A percentile compares a stretch with the other conserved stretches of the same genome.
Evolutionary conservation across 2,888 invertebrate genomes (phyloP).

Genomic region (Harpagoxenus sublaevis): DNA sequence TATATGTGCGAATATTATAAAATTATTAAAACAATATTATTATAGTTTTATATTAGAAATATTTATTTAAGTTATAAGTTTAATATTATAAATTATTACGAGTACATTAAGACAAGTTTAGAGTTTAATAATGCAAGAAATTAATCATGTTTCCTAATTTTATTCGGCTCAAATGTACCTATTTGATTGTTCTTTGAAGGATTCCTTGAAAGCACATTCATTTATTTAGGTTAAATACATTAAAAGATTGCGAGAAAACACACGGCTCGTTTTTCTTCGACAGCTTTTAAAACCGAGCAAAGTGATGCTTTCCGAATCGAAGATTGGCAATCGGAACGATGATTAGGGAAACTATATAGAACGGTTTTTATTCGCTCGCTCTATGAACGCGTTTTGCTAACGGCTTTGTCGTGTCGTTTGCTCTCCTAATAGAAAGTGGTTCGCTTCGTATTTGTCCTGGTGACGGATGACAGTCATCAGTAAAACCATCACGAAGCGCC

Average conservation of each 20-base stretch:
- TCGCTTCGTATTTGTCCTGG: slow-evolving; percentile 20
- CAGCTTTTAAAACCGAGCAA: background rate
- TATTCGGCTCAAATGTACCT: background rate
- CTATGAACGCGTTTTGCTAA: slow-evolving; percentile 3
- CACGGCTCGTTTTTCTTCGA: background rate
- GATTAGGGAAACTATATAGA: slow-evolving; percentile 20
- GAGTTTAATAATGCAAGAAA: background rate
- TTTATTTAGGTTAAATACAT: slow-evolving; percentile 14
- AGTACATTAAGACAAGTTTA: background rate
- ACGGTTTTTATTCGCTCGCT: background rate
- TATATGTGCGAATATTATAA: background rate
- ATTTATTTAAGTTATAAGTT: no score
- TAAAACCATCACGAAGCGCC: slow-evolving; percentile 45
- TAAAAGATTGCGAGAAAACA: background rate
- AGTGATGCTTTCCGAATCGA: background rate
- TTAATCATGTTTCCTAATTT: background rate
- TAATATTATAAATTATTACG: background rate
- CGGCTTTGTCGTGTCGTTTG: slow-evolving; percentile 6
- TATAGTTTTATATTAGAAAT: no score
- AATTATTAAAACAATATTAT: no score
- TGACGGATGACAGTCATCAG: slow-evolving; percentile 32
- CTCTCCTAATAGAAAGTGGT: slow-evolving; percentile 54
- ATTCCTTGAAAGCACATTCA: slow-evolving; percentile 1
- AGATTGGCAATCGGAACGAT: background rate
- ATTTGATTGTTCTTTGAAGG: slow-evolving; percentile 5